Percentiles rank a stretch among this genome's conserved stretches.
Evolutionary conservation across 2,113 vertebrate genomes (phyloP).

Genomic region (Odontesthes bonariensis): DNA sequence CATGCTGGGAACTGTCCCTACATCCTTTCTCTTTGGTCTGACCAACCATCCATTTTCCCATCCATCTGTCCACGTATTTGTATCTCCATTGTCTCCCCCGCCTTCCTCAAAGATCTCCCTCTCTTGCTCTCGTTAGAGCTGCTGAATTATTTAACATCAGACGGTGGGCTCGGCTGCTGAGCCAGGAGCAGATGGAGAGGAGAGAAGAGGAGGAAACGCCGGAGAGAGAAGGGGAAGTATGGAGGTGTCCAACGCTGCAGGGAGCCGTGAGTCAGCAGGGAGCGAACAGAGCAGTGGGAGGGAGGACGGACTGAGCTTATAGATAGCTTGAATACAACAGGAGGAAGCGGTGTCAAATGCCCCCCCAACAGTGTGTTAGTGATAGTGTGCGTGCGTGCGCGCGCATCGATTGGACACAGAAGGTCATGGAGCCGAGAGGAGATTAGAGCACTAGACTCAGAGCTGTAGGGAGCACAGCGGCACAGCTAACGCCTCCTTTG

Average conservation of each 20-base stretch:
- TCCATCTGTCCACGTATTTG: conserved; percentile 53
- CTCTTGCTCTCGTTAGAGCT: conserved; percentile 51
- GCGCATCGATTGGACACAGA: conserved; percentile 45
- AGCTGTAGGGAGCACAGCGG: background rate
- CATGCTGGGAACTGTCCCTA: conserved; percentile 46
- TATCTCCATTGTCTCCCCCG: conserved; percentile 40
- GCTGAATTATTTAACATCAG: conserved; percentile 80
- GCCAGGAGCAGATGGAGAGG: conserved; percentile 44
- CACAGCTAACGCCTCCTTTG: conserved; percentile 49
- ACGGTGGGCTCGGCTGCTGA: conserved; percentile 54
- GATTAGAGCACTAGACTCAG: conserved; percentile 51
- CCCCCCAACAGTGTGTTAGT: conserved; percentile 19
- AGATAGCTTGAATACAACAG: conserved; percentile 53
- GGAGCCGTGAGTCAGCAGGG: conserved; percentile 71
- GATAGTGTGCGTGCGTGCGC: conserved; percentile 10
- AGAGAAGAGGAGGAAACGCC: conserved; percentile 19
- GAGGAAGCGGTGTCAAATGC: conserved; percentile 43
- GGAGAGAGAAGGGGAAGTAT: conserved; percentile 32
- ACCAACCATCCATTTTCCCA: conserved; percentile 34
- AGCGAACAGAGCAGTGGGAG: conserved; percentile 44
- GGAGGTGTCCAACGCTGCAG: conserved; percentile 51
- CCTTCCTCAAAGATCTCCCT: conserved; percentile 31
- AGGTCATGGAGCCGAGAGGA: conserved; percentile 65
- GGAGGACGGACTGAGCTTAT: conserved; percentile 40
- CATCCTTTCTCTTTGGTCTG: conserved; percentile 16